phyloP scores from a whole-genome alignment of 2,797 vertebrate genomes.

The Linurgus olivaceus region DNA sequence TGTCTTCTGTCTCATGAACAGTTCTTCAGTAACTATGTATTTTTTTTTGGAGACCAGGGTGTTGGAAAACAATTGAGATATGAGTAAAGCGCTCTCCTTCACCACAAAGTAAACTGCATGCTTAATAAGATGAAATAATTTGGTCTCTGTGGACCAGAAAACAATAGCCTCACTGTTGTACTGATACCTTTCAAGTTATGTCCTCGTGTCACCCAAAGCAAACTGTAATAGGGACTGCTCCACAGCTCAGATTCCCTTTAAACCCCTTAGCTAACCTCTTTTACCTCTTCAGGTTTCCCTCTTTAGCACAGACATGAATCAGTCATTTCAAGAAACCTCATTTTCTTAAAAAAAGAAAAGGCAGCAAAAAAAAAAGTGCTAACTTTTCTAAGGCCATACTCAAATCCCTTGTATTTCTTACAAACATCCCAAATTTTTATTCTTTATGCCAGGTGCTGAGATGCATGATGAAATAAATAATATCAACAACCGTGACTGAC shows the following conservation, averaged over 20 bases:
- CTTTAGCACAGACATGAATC: not conserved
- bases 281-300: not conserved
- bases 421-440: not conserved
- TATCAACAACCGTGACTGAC: not conserved
- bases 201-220: not conserved
- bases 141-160: not conserved
- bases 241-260: not conserved
- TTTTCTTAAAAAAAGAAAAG: not conserved
- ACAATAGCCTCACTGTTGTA: slow-evolving; percentile 43
- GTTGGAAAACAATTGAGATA: slow-evolving; percentile 51
- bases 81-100: not conserved
- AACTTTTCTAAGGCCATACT: not conserved
- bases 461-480: not conserved
- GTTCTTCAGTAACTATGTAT: not conserved
- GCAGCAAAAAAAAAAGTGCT: not conserved
- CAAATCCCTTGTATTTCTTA: not conserved
- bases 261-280: slow-evolving; percentile 16
- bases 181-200: slow-evolving; percentile 2
- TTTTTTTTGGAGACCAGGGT: slow-evolving; percentile 36
- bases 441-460: not conserved
- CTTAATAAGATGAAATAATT: slow-evolving; percentile 2
- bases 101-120: not conserved
- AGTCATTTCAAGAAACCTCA: not conserved
- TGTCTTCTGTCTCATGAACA: slow-evolving; percentile 35
- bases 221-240: not conserved